phyloP scores from a whole-genome alignment of 30 jellyfish, hydroid and myxozoan genomes.

The Aurelia sp. region DNA sequence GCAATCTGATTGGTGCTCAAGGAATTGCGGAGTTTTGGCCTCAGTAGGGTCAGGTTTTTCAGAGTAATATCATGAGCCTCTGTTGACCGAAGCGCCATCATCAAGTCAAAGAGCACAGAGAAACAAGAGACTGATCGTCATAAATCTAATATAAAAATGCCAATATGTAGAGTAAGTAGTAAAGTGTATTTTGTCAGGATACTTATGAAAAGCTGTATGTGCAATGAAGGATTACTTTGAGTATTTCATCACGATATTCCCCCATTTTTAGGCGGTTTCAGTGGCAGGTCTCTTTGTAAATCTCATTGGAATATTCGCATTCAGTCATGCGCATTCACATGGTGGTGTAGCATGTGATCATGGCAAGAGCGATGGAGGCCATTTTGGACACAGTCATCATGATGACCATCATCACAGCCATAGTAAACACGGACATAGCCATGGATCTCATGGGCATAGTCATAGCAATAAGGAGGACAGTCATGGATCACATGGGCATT shows the following conservation, averaged over 20 bases:
- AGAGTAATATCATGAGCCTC: too few relatives aligned
- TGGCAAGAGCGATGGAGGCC: slow-evolving; percentile 39
- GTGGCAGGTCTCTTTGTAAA: slow-evolving; percentile 85
- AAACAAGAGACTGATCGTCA: too few relatives aligned
- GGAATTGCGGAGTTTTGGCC: too few relatives aligned
- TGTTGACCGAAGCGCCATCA: too few relatives aligned
- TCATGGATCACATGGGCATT: slow-evolving; percentile 22
- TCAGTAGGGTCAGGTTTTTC: too few relatives aligned
- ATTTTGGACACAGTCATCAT: slow-evolving; percentile 45
- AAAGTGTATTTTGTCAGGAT: too few relatives aligned
- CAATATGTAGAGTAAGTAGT: too few relatives aligned
- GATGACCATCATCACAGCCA: slow-evolving; percentile 33
- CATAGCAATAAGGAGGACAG: slow-evolving; percentile 35
- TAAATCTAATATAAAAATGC: too few relatives aligned
- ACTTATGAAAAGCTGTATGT: too few relatives aligned
- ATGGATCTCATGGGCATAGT: slow-evolving; percentile 37
- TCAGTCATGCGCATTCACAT: slow-evolving; percentile 90
- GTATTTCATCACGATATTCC: too few relatives aligned
- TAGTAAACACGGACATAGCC: slow-evolving; percentile 68
- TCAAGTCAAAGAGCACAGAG: too few relatives aligned
- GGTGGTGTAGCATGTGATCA: slow-evolving; percentile 82
- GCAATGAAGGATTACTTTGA: neutral
- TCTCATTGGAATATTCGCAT: slow-evolving; percentile 83
- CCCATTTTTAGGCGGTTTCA: slow-evolving; percentile 69
- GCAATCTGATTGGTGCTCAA: too few relatives aligned